A percentile compares a stretch with the other conserved stretches of the same genome.
Conservation (phyloP, 2,113 vertebrate species). For the Anarrhichthys ocellatus region DNA sequence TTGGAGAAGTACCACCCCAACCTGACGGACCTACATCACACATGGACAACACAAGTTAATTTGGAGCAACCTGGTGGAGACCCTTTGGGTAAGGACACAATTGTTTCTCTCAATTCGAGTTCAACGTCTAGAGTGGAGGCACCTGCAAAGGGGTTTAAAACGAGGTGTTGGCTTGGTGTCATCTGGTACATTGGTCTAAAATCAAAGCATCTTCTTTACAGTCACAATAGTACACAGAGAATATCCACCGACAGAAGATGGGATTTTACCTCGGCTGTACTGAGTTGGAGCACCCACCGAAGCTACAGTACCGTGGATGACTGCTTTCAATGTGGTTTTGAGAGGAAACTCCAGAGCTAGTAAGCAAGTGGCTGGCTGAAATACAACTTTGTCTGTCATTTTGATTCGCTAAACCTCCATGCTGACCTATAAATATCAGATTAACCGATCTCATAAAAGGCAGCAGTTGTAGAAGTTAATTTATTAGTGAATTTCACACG, state of each 20-base stretch:
- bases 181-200: not conserved
- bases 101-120: not conserved
- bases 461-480: not conserved
- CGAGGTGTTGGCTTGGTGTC: not conserved
- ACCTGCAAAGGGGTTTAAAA: not conserved
- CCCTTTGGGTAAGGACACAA: not conserved
- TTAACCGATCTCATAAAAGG: not conserved
- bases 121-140: not conserved
- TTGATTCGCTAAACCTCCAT: conserved; percentile 7
- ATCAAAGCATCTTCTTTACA: conserved; percentile 9
- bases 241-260: not conserved
- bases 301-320: not conserved
- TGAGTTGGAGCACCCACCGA: not conserved
- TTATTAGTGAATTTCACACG: not conserved
- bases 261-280: not conserved
- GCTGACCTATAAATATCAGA: not conserved
- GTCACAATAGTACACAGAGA: not conserved
- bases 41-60: conserved; percentile 9
- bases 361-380: not conserved
- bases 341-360: conserved; percentile 9
- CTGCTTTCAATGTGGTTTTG: conserved; percentile 21
- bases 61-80: not conserved
- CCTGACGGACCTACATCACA: conserved; percentile 81
- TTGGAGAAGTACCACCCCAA: conserved; percentile 91
- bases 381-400: not conserved